phyloP scores from a whole-genome alignment of 2,888 invertebrate species.

The Zygothrica quintamaculata region DNA sequence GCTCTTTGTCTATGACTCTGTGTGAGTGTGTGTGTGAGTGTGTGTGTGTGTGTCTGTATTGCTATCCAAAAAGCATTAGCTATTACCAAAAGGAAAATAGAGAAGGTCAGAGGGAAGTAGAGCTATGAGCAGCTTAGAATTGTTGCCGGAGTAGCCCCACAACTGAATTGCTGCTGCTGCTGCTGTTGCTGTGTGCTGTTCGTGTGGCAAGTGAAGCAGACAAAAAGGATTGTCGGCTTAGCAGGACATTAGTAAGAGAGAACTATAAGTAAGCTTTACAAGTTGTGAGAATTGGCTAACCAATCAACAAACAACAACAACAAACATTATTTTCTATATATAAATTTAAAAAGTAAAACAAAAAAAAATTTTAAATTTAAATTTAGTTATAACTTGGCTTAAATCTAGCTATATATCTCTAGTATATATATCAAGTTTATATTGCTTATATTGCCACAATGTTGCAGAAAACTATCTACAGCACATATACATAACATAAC shows the following conservation, averaged over 20 bases:
- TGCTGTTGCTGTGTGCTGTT: slow-evolving; percentile 9
- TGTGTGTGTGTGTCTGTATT: slow-evolving; percentile 12
- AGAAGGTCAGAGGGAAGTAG: too few species aligned
- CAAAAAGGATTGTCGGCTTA: slow-evolving; percentile 50
- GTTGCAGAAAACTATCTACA: slow-evolving; percentile 52
- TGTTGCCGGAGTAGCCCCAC: slow-evolving; percentile 23
- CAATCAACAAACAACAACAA: too few species aligned
- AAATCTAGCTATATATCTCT: too few species aligned
- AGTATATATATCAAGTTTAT: too few species aligned
- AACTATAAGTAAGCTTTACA: slow-evolving; percentile 6
- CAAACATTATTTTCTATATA: too few species aligned
- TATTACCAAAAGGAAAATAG: too few species aligned
- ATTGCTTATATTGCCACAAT: not conserved
- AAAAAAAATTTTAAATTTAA: too few species aligned
- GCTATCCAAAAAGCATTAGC: slow-evolving; percentile 14
- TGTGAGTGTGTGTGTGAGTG: not conserved
- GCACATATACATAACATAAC: slow-evolving; percentile 71
- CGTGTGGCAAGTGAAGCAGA: slow-evolving; percentile 14
- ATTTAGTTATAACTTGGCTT: too few species aligned
- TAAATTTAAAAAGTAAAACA: too few species aligned
- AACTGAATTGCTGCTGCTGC: slow-evolving; percentile 10
- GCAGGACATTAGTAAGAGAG: slow-evolving; percentile 23
- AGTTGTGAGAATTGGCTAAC: not conserved
- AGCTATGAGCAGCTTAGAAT: slow-evolving; percentile 46
- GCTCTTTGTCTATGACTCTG: not conserved